Evolutionary conservation across 2,113 vertebrate genomes (phyloP).

Genomic region (Eurypyga helias): DNA sequence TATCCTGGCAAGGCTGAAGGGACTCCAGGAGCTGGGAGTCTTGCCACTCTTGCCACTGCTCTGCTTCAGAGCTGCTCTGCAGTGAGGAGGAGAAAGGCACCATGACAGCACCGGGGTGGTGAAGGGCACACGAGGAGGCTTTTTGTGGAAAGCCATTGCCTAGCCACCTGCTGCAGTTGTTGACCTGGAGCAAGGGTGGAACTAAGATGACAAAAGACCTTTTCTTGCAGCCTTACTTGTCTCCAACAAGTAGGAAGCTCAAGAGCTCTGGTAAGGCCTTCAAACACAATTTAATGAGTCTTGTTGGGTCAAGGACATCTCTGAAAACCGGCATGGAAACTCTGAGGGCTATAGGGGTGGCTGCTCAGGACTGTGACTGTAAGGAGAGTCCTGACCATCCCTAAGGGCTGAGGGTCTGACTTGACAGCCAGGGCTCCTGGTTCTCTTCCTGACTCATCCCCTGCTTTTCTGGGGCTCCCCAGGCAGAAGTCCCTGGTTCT

Average conservation of each 20-base stretch:
- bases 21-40: too few relatives aligned
- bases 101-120: not conserved
- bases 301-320: not conserved
- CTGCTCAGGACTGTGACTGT: not conserved
- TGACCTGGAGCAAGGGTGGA: not conserved
- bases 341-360: not conserved
- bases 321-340: not conserved
- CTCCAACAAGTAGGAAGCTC: not conserved
- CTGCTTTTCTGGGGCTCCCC: not conserved
- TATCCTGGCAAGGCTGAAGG: not conserved
- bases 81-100: not conserved
- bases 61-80: not conserved
- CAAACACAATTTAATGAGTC: not conserved
- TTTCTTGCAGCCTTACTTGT: not conserved
- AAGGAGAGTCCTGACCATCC: not conserved
- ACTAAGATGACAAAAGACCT: not conserved
- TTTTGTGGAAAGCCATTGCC: not conserved
- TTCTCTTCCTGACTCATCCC: not conserved
- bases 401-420: not conserved
- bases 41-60: not conserved
- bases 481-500: not conserved
- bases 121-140: not conserved
- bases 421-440: not conserved
- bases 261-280: not conserved
- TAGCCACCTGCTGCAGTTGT: not conserved